Evolutionary conservation across 2,113 vertebrate genomes (phyloP), one percentile per base, ranked within the genome.

Genomic region (Saguinus imperator): DNA sequence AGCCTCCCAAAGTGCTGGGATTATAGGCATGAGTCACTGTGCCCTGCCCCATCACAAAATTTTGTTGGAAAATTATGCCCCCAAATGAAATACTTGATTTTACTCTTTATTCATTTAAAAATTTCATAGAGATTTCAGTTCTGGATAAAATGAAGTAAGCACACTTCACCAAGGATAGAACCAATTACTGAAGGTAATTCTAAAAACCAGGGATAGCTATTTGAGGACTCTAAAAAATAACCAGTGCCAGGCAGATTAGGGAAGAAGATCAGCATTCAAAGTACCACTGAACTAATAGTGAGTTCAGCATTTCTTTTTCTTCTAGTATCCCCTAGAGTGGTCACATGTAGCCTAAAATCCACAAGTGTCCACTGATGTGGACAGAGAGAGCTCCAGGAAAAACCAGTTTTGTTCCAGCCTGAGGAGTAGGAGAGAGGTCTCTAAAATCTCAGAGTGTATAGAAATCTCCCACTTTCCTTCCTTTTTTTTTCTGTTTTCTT

Each of bases 201-300:
- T 45, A 95, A 81, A 79, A 87, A 72, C 43, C 29, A 75, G 29
- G 8, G 73, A 18, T 13, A 82, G 20, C 76, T 87, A 66, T 25
- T 75, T 64, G 45, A 95, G 57, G 55, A 66, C 55, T 87, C 48
- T 75, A 45, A 94, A 87, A 97, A 82, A 8, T 87, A 70, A 92
- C 61, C 16, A 82, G 37, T 43, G 58, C 29, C 17, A 94, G 50
- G 43, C 81, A 27, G 58, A 85, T 13, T 82, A 72, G n/a, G n/a
- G 23, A 61, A 43, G 58, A 82, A 92, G 80, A 85, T 10, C 5
- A 73, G 64, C 64, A 80, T 64, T 85, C 55, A 73, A 95, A 80
- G 61, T 57, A 87, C 64, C 45, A 87, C 17, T 11, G 12, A 87
- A 92, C 12, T 45, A 84, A 52, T 25, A 23, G 4, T 85, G 45